Base-by-base conservation (phyloP, 92 coral and sea anemone genomes). In the Epizoanthus stellaris region DNA sequence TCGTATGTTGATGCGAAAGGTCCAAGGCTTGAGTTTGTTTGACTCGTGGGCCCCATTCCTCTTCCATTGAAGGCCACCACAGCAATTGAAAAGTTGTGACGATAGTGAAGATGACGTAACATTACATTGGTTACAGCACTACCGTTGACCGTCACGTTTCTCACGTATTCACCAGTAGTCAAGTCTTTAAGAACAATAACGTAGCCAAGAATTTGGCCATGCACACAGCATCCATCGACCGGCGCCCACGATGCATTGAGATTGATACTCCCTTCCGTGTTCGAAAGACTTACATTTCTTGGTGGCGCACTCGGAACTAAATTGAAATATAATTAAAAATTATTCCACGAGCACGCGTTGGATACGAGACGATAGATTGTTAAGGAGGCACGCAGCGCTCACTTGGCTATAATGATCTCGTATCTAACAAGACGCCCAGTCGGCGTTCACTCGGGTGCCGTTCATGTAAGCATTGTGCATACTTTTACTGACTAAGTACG, bases 241-340 rank as follows among this genome's bases (percentile, higher is more conserved):
- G 70, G 82, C 13, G n/a, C 65, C 82, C 82, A 77, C 14, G 70
- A 61, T 6, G 82, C 82, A 5, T 61, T 61, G 0, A 77, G 82
- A 54, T 61, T 77, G 19, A 77, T 20, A 38, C 70, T 47, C 57
- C 62, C 63, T 69, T 77, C 82, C 54, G 59, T 40, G 70, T 77
- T 77, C 57, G 70, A 59, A 40, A 77, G 70, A 6, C 57, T 77
- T 11, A 77, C 82, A 59, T 77, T 77, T 61, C 65, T 30, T 3
- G 82, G 82, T 19, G 82, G 69, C 38, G 49, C 64, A 5, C 54
- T 12, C 45, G 82, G 82, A 43, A 9, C 82, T 77, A 23, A 6
- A 42, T 70, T 11, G 11, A 52, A 52, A 11, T 52, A 52, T 6
- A 52, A 52, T 52, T 2, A 30, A 30, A 30, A 30, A 30, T 30